Percentiles rank a stretch among this genome's conserved stretches.
Conservation (phyloP, 2,888 invertebrate species). For the Anthrax anthrax region DNA sequence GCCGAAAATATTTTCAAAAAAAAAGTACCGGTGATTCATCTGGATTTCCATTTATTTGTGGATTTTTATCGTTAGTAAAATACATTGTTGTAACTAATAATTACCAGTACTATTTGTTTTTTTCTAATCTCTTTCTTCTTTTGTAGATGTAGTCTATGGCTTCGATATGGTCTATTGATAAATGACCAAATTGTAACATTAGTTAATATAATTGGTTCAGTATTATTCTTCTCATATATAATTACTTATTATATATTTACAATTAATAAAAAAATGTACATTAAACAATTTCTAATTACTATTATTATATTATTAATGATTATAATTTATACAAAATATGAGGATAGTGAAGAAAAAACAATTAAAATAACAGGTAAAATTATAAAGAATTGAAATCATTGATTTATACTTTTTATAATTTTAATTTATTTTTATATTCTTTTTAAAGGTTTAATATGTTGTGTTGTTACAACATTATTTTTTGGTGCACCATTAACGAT, state of each 20-base stretch:
- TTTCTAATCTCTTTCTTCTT: not conserved
- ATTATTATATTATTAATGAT: slow-evolving; percentile 39
- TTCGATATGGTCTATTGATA: slow-evolving; percentile 63
- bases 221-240: slow-evolving; percentile 55
- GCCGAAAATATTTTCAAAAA: slow-evolving; percentile 57
- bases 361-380: slow-evolving; percentile 48
- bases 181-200: slow-evolving; percentile 54
- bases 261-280: slow-evolving; percentile 48
- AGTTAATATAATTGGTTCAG: slow-evolving; percentile 61
- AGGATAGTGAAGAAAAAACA: slow-evolving; percentile 39
- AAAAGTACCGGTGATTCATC: slow-evolving; percentile 64
- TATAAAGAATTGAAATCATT: not conserved
- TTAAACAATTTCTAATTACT: slow-evolving; percentile 46
- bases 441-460: slow-evolving; percentile 46
- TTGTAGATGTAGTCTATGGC: slow-evolving; percentile 59
- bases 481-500: slow-evolving; percentile 72
- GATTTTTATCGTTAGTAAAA: slow-evolving; percentile 53
- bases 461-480: slow-evolving; percentile 60
- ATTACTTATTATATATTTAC: slow-evolving; percentile 58
- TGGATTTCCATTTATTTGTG: slow-evolving; percentile 61
- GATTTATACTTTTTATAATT: not conserved
- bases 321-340: slow-evolving; percentile 43
- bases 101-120: not conserved
- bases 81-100: not conserved
- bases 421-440: not conserved